These are phyloP conservation scores for Blennius ocellaris DNA, from an alignment of 2,113 vertebrate genomes.

Conservation along the genomic window DNA sequence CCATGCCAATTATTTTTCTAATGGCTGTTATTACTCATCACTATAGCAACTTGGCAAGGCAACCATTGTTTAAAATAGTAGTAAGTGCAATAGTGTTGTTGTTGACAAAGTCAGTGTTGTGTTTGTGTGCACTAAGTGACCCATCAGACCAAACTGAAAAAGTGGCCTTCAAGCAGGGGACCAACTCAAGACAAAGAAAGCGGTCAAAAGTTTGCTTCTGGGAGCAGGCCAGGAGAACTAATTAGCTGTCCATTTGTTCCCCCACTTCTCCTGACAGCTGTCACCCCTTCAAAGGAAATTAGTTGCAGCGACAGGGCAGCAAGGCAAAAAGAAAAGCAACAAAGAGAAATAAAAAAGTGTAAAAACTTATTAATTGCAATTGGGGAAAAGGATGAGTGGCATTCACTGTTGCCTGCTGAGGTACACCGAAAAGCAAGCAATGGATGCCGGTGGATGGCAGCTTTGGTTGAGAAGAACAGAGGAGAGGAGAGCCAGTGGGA, in stretches of 20 bases:
- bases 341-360: conserved; percentile 32
- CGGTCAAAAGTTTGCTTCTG: conserved; percentile 53
- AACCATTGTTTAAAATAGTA: conserved; percentile 73
- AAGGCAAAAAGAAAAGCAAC: conserved; percentile 37
- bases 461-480: conserved; percentile 33
- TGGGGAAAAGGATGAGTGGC: conserved; percentile 33
- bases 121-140: conserved; percentile 55
- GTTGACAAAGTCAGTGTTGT: conserved; percentile 41
- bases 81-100: conserved; percentile 65
- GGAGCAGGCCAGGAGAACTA: conserved; percentile 65
- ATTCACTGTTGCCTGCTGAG: conserved; percentile 50
- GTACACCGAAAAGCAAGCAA: conserved; percentile 67
- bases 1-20: conserved; percentile 82
- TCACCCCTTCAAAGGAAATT: conserved; percentile 68
- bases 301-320: conserved; percentile 28
- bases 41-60: conserved; percentile 65
- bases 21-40: conserved; percentile 84
- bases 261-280: conserved; percentile 72
- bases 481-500: conserved; percentile 36
- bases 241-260: conserved; percentile 69
- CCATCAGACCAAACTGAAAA: conserved; percentile 32
- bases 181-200: conserved; percentile 32
- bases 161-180: conserved; percentile 24
- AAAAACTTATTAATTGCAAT: conserved; percentile 28
- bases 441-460: conserved; percentile 55